Evolutionary conservation across 2,888 invertebrate genomes (phyloP).

Genomic region (Exocentrus adspersus): DNA sequence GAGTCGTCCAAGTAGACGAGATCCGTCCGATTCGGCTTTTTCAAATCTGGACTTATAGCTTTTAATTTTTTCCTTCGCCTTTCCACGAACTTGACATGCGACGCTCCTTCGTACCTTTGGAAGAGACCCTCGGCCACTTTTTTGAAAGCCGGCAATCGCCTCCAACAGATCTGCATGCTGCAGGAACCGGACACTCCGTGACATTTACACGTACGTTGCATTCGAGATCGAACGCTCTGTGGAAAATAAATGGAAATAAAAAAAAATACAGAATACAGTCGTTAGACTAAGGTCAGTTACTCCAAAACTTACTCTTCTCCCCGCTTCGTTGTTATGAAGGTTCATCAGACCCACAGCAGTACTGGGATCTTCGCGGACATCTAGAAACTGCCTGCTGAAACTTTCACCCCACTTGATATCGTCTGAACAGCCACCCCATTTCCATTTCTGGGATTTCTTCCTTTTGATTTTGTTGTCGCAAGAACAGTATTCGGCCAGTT

Average conservation of each 20-base stretch:
- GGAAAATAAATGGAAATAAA: conserved; percentile 25
- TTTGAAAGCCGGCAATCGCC: conserved; percentile 80
- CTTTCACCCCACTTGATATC: conserved; percentile 86
- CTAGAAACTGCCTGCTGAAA: conserved; percentile 88
- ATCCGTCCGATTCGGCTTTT: conserved; percentile 90
- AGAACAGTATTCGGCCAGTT: conserved; percentile 83
- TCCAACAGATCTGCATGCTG: conserved; percentile 90
- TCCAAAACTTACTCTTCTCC: conserved; percentile 75
- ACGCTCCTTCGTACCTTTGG: conserved; percentile 87
- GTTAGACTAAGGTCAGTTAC: too few species aligned
- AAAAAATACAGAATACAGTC: too few species aligned
- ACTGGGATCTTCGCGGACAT: conserved; percentile 79
- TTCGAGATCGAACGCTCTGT: conserved; percentile 76
- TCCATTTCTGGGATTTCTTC: conserved; percentile 79
- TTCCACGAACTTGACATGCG: conserved; percentile 80
- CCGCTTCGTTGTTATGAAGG: conserved; percentile 92
- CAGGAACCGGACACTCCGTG: conserved; percentile 95
- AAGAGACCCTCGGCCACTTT: conserved; percentile 81
- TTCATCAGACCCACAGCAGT: conserved; percentile 86
- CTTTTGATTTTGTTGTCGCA: conserved; percentile 74
- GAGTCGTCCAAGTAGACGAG: conserved; percentile 90
- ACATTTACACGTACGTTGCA: conserved; percentile 92
- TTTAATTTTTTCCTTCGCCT: conserved; percentile 72
- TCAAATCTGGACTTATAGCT: conserved; percentile 79
- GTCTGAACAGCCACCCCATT: conserved; percentile 96